phyloP scores from a whole-genome alignment of 2,113 vertebrate genomes.

The Megaceryle maxima region DNA sequence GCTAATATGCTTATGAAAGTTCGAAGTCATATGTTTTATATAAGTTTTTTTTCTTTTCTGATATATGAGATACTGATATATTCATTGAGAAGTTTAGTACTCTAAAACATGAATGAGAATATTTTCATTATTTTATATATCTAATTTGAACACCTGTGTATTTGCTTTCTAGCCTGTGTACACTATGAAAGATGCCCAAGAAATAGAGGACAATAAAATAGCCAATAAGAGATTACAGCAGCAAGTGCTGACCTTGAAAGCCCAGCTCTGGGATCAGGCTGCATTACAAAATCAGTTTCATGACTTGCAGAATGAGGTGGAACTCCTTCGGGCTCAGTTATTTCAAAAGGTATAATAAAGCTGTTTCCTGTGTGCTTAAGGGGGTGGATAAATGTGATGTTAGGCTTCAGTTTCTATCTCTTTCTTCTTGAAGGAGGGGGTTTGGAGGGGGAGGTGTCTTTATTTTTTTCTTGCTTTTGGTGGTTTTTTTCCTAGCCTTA shows the following conservation, averaged over 20 bases:
- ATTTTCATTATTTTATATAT: not conserved
- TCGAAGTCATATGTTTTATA: not conserved
- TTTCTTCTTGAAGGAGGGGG: not conserved
- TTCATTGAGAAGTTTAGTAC: not conserved
- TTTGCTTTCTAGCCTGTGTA: not conserved
- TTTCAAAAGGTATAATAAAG: slow-evolving; percentile 70
- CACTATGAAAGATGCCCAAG: not conserved
- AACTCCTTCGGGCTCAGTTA: slow-evolving; percentile 69
- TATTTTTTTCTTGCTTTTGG: too few relatives aligned
- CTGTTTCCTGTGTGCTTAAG: not conserved
- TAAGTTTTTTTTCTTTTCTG: not conserved
- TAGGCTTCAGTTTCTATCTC: not conserved
- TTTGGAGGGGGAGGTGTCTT: not conserved
- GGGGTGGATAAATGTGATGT: not conserved
- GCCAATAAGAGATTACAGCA: slow-evolving; percentile 53
- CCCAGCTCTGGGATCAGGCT: slow-evolving; percentile 72
- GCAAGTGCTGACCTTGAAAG: slow-evolving; percentile 67
- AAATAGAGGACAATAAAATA: slow-evolving; percentile 21
- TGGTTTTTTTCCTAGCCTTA: not conserved
- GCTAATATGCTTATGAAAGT: not conserved
- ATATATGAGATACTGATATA: not conserved
- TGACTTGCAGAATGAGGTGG: not conserved
- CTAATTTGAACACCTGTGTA: not conserved
- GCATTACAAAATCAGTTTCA: not conserved
- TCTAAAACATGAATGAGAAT: not conserved